A percentile compares a stretch with the other conserved stretches of the same genome.
phyloP scores from a whole-genome alignment of 2,113 vertebrate genomes.

The Cacatua alba region DNA sequence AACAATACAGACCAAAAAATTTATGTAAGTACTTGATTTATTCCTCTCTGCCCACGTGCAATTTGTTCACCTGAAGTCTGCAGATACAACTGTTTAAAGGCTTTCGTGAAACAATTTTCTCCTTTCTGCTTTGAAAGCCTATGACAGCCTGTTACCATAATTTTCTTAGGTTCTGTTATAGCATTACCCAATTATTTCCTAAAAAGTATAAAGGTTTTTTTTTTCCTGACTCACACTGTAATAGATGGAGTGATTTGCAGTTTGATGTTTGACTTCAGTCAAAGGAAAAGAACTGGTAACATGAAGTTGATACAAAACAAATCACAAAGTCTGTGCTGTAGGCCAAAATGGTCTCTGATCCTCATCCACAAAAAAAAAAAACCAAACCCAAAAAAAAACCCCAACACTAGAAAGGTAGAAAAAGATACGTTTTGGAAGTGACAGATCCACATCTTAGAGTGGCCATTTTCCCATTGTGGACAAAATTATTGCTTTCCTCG shows the following conservation, averaged over 20 bases:
- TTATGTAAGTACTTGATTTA: constrained; percentile 10
- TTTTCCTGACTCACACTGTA: background rate
- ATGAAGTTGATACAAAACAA: background rate
- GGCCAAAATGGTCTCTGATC: background rate
- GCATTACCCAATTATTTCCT: constrained; percentile 51
- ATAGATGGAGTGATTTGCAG: background rate
- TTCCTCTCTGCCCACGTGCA: constrained; percentile 29
- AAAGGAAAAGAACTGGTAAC: background rate
- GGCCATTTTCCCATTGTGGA: background rate
- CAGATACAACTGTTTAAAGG: constrained; percentile 33
- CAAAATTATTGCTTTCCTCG: background rate
- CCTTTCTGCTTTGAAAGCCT: background rate
- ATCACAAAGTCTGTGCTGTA: background rate
- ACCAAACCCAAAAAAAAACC: background rate
- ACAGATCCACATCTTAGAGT: background rate
- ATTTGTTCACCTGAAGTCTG: constrained; percentile 26
- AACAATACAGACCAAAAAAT: constrained; percentile 7
- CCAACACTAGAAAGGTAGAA: background rate
- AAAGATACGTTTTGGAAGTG: background rate
- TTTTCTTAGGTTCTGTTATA: constrained; percentile 15
- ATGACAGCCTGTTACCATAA: background rate
- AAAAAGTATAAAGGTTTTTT: constrained; percentile 9
- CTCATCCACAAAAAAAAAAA: background rate
- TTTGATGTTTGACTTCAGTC: constrained; percentile 5
- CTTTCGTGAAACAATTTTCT: background rate